phyloP scores from a whole-genome alignment of 2,888 invertebrate species.

The Nemapogon koenigi region DNA sequence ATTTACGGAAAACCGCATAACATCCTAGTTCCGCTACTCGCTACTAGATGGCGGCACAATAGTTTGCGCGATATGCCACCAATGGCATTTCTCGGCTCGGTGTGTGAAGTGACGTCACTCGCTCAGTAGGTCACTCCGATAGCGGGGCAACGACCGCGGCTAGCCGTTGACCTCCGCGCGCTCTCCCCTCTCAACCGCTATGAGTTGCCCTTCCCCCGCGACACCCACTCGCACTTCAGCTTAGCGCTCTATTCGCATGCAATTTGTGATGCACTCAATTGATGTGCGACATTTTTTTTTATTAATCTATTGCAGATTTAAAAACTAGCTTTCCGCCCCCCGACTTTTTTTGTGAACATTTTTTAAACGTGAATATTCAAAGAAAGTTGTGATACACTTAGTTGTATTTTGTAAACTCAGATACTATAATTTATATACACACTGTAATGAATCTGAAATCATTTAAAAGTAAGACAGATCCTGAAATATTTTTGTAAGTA shows the following conservation, averaged over 20 bases:
- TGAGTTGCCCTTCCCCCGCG: too few species aligned
- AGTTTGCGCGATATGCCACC: background rate
- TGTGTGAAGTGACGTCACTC: constrained; percentile 62
- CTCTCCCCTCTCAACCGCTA: constrained; percentile 43
- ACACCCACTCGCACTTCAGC: background rate
- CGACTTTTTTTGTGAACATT: too few species aligned
- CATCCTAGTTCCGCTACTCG: constrained; percentile 33
- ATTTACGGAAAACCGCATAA: background rate
- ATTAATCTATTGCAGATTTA: background rate
- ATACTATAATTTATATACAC: too few species aligned
- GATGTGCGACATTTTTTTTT: background rate
- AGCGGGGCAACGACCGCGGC: constrained; percentile 67
- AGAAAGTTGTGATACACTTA: too few species aligned
- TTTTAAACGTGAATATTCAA: too few species aligned
- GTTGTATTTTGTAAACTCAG: too few species aligned
- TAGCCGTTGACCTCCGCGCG: constrained; percentile 66
- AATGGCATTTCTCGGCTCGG: too few species aligned
- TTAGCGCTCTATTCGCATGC: constrained; percentile 36
- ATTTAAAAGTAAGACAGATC: too few species aligned
- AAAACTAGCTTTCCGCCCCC: too few species aligned
- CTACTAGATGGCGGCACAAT: constrained; percentile 48
- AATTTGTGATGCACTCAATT: background rate
- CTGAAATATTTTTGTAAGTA: too few species aligned
- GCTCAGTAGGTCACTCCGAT: constrained; percentile 67
- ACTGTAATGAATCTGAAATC: too few species aligned